phyloP scores from a whole-genome alignment of 2,888 invertebrate genomes.

The Drosophila quinaria region DNA sequence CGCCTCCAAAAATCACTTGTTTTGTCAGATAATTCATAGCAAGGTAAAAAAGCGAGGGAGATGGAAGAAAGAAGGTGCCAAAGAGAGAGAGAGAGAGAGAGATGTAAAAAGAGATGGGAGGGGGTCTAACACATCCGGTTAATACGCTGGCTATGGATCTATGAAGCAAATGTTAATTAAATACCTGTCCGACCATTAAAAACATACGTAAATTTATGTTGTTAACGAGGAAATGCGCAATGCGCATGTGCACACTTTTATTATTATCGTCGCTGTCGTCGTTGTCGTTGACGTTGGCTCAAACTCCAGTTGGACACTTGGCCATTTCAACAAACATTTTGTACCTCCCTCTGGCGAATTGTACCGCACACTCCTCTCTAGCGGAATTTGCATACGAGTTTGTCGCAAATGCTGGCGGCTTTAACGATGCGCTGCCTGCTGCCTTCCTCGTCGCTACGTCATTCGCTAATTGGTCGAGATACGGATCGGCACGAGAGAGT shows the following conservation, averaged over 20 bases:
- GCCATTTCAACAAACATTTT: slow-evolving; percentile 48
- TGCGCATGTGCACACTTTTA: slow-evolving; percentile 79
- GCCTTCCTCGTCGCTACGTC: slow-evolving; percentile 70
- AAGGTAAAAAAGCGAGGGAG: slow-evolving; percentile 4
- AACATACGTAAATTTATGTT: slow-evolving; percentile 80
- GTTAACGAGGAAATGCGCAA: slow-evolving; percentile 80
- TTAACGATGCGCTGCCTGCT: slow-evolving; percentile 31
- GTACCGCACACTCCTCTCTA: background rate
- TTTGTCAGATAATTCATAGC: slow-evolving; percentile 22
- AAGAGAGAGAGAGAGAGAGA: background rate
- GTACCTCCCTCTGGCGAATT: background rate
- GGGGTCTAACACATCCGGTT: slow-evolving; percentile 65
- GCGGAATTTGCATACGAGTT: slow-evolving; percentile 70
- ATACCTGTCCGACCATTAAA: slow-evolving; percentile 77
- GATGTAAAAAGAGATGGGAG: background rate
- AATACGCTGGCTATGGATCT: slow-evolving; percentile 31
- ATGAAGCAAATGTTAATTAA: slow-evolving; percentile 76
- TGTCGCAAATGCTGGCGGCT: slow-evolving; percentile 57
- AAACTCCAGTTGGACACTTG: slow-evolving; percentile 59
- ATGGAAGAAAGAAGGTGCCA: background rate
- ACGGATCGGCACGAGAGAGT: slow-evolving; percentile 63
- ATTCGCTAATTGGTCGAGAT: slow-evolving; percentile 79
- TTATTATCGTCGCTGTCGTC: slow-evolving; percentile 57
- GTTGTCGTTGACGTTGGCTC: slow-evolving; percentile 51
- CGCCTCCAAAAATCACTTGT: slow-evolving; percentile 45